These are phyloP conservation scores for Epirrhoe tristata DNA, from an alignment of 2,888 invertebrate genomes.

Conservation along the genomic window DNA sequence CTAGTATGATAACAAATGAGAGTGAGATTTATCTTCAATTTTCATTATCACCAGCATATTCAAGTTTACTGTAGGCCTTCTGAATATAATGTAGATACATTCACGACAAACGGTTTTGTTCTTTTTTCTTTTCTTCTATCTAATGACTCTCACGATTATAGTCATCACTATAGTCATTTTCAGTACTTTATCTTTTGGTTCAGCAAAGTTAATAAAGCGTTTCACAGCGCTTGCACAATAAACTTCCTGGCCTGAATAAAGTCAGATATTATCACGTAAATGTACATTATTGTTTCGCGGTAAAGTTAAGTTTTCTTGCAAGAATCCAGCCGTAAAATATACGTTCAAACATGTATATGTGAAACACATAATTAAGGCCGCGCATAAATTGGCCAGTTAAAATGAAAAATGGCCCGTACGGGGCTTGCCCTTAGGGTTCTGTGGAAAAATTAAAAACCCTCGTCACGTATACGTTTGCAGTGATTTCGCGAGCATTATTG, in stretches of 20 bases:
- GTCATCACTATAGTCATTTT: too few species aligned
- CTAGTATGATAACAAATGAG: too few species aligned
- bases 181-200: neutral
- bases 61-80: too few species aligned
- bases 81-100: too few species aligned
- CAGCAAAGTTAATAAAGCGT: neutral
- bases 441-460: conserved; percentile 38
- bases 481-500: conserved; percentile 40
- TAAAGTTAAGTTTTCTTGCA: neutral
- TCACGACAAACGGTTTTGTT: too few species aligned
- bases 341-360: conserved; percentile 27
- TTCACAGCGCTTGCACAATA: neutral
- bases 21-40: too few species aligned
- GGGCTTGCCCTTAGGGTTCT: conserved; percentile 34
- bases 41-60: too few species aligned
- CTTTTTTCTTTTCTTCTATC: too few species aligned
- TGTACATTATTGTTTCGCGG: neutral
- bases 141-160: too few species aligned
- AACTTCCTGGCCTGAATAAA: neutral
- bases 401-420: conserved; percentile 55
- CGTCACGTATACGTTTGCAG: conserved; percentile 40
- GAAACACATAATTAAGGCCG: conserved; percentile 48
- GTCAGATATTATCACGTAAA: neutral
- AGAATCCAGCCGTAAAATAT: conserved; percentile 4
- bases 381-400: conserved; percentile 49